A percentile compares a stretch with the other conserved stretches of the same genome.
These are phyloP conservation scores for Lasioglossum baleicum DNA, from an alignment of 1,140 invertebrate genomes.

Conservation along the genomic window DNA sequence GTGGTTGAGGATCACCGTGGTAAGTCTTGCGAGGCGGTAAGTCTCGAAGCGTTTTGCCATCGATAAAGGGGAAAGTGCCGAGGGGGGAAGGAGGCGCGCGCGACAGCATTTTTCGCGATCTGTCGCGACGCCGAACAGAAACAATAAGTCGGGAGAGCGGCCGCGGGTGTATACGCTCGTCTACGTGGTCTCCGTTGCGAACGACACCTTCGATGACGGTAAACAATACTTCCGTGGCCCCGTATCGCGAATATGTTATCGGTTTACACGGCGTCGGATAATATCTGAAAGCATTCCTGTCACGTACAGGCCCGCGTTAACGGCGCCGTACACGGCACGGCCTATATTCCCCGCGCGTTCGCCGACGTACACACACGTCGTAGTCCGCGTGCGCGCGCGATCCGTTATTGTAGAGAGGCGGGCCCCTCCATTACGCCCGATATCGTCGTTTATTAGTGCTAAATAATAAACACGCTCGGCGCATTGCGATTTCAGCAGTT, in stretches of 20 bases:
- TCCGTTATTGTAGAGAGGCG: not conserved
- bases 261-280: slow-evolving; percentile 19
- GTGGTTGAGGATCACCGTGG: too few species aligned
- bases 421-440: not conserved
- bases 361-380: not conserved
- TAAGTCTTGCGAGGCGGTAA: too few species aligned
- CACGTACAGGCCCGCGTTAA: slow-evolving; percentile 28
- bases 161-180: not conserved
- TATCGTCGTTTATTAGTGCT: not conserved
- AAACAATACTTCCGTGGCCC: slow-evolving; percentile 28
- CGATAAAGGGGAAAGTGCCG: too few species aligned
- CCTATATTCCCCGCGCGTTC: slow-evolving; percentile 21
- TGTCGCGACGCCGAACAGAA: not conserved
- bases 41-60: too few species aligned
- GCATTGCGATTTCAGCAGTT: not conserved
- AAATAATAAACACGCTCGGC: slow-evolving; percentile 11
- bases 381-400: not conserved
- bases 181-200: slow-evolving; percentile 1
- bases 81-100: too few species aligned
- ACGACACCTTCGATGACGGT: slow-evolving; percentile 16
- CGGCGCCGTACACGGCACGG: not conserved
- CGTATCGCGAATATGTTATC: slow-evolving; percentile 34
- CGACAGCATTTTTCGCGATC: too few species aligned
- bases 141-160: not conserved
- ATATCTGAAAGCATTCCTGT: slow-evolving; percentile 36